Evolutionary conservation across 2,113 vertebrate species (phyloP).

Genomic region (Proterorhinus semilunaris): DNA sequence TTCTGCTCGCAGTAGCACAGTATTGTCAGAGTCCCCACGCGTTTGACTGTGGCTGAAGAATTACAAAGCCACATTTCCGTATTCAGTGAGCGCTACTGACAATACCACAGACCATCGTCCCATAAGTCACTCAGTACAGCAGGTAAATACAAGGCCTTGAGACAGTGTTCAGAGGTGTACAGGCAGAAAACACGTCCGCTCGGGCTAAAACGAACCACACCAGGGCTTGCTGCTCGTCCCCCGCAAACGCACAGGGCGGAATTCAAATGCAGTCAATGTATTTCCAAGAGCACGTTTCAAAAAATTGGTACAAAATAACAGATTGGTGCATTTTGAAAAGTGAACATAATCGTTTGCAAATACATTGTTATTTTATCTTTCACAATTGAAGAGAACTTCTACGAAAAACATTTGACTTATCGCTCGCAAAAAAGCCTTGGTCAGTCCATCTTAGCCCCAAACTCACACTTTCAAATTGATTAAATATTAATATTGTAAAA

Average conservation of each 20-base stretch:
- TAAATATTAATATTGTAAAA: conserved; percentile 43
- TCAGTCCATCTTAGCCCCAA: conserved; percentile 20
- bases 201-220: conserved; percentile 36
- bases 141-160: conserved; percentile 64
- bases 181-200: conserved; percentile 50
- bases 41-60: conserved; percentile 34
- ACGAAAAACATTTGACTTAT: background rate
- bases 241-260: background rate
- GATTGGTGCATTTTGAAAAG: background rate
- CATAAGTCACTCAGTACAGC: conserved; percentile 57
- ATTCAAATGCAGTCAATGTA: background rate
- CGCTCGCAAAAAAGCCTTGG: conserved; percentile 32
- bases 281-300: background rate
- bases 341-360: background rate
- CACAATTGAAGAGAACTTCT: too few species aligned
- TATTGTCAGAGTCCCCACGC: conserved; percentile 64
- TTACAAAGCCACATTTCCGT: background rate
- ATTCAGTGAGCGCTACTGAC: conserved; percentile 43
- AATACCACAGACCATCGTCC: conserved; percentile 43
- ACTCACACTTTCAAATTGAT: background rate
- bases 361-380: too few species aligned
- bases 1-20: conserved; percentile 70
- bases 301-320: background rate
- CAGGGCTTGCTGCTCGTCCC: conserved; percentile 21
- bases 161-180: conserved; percentile 51